phyloP scores from a whole-genome alignment of 2,113 vertebrate genomes.

The Theropithecus gelada region DNA sequence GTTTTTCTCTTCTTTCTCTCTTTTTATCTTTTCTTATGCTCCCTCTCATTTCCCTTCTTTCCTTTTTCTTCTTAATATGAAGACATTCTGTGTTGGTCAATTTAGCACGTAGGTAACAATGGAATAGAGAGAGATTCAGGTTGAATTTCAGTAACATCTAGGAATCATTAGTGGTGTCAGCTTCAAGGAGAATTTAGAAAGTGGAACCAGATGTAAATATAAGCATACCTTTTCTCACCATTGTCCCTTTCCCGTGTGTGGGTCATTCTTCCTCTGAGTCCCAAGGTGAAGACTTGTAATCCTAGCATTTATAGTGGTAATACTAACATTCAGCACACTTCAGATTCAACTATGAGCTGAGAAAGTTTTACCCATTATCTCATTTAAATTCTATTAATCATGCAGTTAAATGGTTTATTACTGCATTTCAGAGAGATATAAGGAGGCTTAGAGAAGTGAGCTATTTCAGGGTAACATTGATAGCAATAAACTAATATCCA shows the following conservation, averaged over 20 bases:
- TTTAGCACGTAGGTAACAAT: background rate
- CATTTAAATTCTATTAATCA: background rate
- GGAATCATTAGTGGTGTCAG: background rate
- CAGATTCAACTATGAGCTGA: background rate
- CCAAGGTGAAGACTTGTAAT: background rate
- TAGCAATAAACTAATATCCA: background rate
- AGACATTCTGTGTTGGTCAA: background rate
- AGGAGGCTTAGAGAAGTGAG: background rate
- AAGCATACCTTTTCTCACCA: background rate
- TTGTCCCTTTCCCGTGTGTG: rapidly evolving
- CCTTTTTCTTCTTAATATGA: background rate
- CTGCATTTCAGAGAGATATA: background rate
- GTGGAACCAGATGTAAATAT: background rate
- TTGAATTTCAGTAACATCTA: background rate
- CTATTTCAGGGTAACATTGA: background rate
- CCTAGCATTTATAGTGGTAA: background rate
- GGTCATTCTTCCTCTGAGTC: background rate
- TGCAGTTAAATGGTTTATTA: background rate
- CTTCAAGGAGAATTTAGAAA: background rate
- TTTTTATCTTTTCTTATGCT: background rate
- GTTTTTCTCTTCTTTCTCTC: background rate
- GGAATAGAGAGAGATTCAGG: background rate
- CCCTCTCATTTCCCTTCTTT: background rate
- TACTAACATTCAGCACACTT: background rate
- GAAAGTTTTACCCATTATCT: background rate